These are phyloP conservation scores for Hucho hucho DNA, from an alignment of 2,113 vertebrate genomes.

Conservation along the genomic window DNA sequence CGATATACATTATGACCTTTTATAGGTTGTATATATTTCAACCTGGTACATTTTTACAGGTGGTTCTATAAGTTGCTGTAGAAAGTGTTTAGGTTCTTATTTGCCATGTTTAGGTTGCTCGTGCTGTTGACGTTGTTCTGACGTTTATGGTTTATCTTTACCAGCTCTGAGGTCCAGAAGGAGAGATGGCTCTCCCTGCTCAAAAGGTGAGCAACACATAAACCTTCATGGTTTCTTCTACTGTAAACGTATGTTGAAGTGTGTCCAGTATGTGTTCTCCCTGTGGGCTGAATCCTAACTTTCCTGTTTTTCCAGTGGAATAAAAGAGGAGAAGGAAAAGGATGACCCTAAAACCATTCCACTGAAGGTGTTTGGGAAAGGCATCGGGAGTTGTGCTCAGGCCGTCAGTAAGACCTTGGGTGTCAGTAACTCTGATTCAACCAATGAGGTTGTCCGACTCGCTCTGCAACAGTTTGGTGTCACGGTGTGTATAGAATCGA, in stretches of 20 bases:
- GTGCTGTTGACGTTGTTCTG: background rate
- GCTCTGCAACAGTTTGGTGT: constrained; percentile 89
- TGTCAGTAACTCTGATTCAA: constrained; percentile 86
- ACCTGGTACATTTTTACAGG: background rate
- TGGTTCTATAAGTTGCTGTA: background rate
- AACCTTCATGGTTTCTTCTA: background rate
- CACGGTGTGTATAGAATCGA: constrained; percentile 76
- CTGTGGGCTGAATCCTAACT: constrained; percentile 29
- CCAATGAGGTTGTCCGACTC: constrained; percentile 86
- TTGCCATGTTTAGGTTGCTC: background rate
- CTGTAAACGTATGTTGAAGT: background rate
- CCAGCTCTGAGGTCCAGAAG: constrained; percentile 86
- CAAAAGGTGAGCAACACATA: constrained; percentile 78
- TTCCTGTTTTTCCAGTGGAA: constrained; percentile 79
- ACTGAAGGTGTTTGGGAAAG: constrained; percentile 89
- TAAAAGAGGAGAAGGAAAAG: constrained; percentile 89
- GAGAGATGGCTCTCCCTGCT: constrained; percentile 88
- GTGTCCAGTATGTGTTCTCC: constrained; percentile 10
- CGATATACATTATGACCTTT: background rate
- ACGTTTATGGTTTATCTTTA: background rate
- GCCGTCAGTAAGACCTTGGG: constrained; percentile 89
- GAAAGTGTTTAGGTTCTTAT: constrained; percentile 4
- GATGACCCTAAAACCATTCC: constrained; percentile 92
- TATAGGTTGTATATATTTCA: background rate
- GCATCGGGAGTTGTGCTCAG: constrained; percentile 82